Conservation (phyloP, 2,888 invertebrate genomes). For the Frankliniella intonsa region DNA sequence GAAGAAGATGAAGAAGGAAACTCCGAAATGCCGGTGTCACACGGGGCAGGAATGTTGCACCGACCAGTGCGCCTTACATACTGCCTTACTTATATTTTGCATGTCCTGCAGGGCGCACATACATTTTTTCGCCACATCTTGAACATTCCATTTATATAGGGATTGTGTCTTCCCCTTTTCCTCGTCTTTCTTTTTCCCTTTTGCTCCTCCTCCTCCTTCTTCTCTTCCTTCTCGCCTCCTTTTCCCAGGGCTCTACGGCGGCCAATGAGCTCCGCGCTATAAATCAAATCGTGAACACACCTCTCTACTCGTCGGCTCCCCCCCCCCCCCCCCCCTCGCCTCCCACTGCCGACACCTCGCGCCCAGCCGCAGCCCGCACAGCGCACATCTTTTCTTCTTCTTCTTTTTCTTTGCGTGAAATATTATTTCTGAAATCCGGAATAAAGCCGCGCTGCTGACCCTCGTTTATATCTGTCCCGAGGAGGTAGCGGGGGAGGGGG, state of each 20-base stretch:
- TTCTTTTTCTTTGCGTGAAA: slow-evolving; percentile 23
- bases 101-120: too few species aligned
- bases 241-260: background rate
- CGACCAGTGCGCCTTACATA: too few species aligned
- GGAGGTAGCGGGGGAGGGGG: background rate
- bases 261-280: slow-evolving; percentile 1
- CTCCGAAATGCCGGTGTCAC: too few species aligned
- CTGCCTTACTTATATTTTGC: too few species aligned
- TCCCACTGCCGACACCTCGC: background rate
- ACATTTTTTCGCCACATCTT: background rate
- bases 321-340: background rate
- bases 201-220: background rate
- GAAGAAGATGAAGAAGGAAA: too few species aligned
- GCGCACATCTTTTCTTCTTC: background rate
- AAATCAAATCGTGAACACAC: slow-evolving; percentile 23
- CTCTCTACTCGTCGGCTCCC: background rate
- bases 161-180: background rate
- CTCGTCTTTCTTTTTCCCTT: background rate
- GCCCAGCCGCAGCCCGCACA: too few species aligned
- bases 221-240: background rate
- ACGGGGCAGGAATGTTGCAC: too few species aligned
- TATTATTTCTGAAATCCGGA: slow-evolving; percentile 27
- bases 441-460: slow-evolving; percentile 14
- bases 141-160: background rate
- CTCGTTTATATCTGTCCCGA: slow-evolving; percentile 1